Conservation (phyloP, 2,888 invertebrate genomes). For the Limnephilus lunatus region DNA sequence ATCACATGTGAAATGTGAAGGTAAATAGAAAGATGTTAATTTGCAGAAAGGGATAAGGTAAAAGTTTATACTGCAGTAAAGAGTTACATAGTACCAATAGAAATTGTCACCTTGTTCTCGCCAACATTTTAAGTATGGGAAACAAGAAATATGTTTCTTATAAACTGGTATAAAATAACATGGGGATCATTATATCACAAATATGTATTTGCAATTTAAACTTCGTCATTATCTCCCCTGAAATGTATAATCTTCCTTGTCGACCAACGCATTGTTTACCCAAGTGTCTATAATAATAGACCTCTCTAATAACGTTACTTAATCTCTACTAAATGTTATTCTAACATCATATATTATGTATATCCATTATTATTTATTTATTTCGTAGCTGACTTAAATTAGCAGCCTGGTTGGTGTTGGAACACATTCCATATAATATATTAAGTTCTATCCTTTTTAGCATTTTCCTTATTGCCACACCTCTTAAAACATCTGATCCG, state of each 20-base stretch:
- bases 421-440: background rate
- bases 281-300: background rate
- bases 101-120: background rate
- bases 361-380: background rate
- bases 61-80: background rate
- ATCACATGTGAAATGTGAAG: constrained; percentile 50
- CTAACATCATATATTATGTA: background rate
- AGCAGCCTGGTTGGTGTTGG: background rate
- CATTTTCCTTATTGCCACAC: background rate
- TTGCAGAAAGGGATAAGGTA: background rate
- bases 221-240: background rate
- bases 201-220: background rate
- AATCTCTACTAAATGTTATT: background rate
- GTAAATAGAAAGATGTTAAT: background rate
- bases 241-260: background rate
- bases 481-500: no score
- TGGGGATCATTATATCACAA: background rate
- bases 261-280: background rate
- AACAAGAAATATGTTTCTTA: background rate
- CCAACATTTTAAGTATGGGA: background rate
- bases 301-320: background rate
- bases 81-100: background rate
- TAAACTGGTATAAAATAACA: background rate
- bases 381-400: background rate
- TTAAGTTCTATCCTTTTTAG: background rate